These are phyloP conservation scores for Thryonomys swinderianus DNA, from an alignment of 2,113 vertebrate genomes.

Conservation along the genomic window DNA sequence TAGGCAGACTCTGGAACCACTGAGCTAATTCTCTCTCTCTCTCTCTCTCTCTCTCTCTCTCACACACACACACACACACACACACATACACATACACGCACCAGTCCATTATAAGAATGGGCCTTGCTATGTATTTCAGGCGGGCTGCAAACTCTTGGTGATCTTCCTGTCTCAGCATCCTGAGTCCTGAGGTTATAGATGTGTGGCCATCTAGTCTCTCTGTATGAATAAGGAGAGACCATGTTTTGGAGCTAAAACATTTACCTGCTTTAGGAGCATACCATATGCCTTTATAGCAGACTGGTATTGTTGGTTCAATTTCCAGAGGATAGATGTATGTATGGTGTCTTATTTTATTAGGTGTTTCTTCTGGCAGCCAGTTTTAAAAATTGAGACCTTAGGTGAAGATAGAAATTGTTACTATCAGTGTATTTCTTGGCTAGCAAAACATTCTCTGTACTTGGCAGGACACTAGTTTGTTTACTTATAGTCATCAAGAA, in stretches of 20 bases:
- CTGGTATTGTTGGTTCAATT: neutral
- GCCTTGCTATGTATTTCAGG: neutral
- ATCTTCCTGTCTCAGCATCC: neutral
- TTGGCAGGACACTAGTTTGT: neutral
- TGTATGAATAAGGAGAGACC: neutral
- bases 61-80: too few relatives aligned
- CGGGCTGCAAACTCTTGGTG: neutral
- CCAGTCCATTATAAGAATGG: neutral
- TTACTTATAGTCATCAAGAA: neutral
- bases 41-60: too few relatives aligned
- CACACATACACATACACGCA: too few relatives aligned
- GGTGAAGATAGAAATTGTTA: neutral
- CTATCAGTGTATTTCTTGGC: neutral
- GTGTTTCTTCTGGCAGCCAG: neutral
- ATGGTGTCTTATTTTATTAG: neutral
- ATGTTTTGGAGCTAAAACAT: neutral
- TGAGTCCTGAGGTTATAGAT: neutral
- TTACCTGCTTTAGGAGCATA: neutral
- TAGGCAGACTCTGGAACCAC: too few relatives aligned
- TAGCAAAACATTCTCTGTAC: neutral
- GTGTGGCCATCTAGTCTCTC: neutral
- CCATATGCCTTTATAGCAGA: neutral
- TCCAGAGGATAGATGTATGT: neutral
- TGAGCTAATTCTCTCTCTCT: too few relatives aligned
- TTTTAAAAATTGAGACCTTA: constrained; percentile 23